A percentile compares a stretch with the other conserved stretches of the same genome.
Evolutionary conservation across 2,888 invertebrate genomes (phyloP).

Genomic region (Altica lythri): DNA sequence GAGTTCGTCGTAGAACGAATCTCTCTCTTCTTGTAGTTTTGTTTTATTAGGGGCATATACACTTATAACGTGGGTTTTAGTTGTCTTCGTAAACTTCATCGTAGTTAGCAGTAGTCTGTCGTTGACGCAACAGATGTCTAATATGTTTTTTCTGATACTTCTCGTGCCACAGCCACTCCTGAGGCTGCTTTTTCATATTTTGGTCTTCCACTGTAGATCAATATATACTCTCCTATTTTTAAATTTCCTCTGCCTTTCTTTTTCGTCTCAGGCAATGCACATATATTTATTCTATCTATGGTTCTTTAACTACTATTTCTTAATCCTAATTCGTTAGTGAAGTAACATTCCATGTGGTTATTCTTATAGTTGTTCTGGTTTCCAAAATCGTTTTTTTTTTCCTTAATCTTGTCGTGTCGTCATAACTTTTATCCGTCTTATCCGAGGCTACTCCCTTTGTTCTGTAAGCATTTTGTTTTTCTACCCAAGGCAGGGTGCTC

Average conservation of each 20-base stretch:
- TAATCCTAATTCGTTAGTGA: background rate
- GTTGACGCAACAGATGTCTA: background rate
- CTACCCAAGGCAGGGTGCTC: slow-evolving; percentile 6
- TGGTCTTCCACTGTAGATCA: background rate
- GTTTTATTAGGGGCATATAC: background rate
- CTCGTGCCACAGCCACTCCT: background rate
- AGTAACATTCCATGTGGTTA: background rate
- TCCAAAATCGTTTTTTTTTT: background rate
- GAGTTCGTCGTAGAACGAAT: background rate
- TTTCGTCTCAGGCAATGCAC: slow-evolving; percentile 1
- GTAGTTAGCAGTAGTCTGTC: background rate
- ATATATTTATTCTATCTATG: background rate
- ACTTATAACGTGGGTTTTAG: background rate
- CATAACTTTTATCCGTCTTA: background rate
- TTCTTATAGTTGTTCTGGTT: background rate
- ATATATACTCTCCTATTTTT: background rate
- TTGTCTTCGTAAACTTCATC: background rate
- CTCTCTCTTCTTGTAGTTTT: background rate
- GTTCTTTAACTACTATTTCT: background rate
- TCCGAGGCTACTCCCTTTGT: background rate
- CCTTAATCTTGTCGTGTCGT: slow-evolving; percentile 4
- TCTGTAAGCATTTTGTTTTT: background rate
- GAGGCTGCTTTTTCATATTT: background rate
- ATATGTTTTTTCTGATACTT: background rate
- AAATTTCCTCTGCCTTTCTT: background rate